A percentile compares a stretch with the other conserved stretches of the same genome.
Conservation (phyloP, 2,113 vertebrate genomes). For the Dasyornis broadbenti region DNA sequence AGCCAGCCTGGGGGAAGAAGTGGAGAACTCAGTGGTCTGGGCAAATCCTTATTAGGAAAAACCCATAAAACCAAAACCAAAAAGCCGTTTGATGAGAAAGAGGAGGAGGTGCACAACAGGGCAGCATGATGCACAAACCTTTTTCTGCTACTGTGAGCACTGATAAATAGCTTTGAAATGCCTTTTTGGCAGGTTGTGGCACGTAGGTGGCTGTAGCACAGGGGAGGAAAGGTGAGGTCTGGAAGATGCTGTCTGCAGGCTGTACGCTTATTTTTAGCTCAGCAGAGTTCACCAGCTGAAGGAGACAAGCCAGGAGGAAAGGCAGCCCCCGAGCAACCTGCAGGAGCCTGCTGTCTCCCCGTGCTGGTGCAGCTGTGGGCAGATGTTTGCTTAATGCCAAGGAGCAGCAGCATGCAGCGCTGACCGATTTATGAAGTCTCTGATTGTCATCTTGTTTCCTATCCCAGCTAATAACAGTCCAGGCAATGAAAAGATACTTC, state of each 20-base stretch:
- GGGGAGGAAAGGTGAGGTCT: not conserved
- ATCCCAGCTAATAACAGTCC: not conserved
- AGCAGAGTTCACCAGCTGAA: not conserved
- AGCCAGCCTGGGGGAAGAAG: conserved; percentile 45
- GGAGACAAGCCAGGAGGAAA: not conserved
- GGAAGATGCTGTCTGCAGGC: not conserved
- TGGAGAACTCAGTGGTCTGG: not conserved
- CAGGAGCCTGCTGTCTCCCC: not conserved
- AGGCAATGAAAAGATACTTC: not conserved
- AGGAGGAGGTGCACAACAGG: not conserved
- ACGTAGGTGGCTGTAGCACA: not conserved
- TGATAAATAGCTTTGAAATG: not conserved
- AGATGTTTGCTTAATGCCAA: not conserved
- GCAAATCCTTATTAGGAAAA: conserved; percentile 6
- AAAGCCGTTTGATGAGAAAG: not conserved
- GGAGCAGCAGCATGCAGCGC: fast-evolving
- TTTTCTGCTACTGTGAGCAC: not conserved
- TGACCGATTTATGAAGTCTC: not conserved
- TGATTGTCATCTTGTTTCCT: not conserved
- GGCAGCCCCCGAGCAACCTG: not conserved
- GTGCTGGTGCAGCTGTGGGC: not conserved
- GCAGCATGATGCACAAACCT: not conserved
- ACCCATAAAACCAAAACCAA: not conserved
- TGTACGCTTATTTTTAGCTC: not conserved
- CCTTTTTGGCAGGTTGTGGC: not conserved